These are phyloP conservation scores for Noctua pronuba DNA, from an alignment of 2,888 invertebrate species.

Conservation along the genomic window DNA sequence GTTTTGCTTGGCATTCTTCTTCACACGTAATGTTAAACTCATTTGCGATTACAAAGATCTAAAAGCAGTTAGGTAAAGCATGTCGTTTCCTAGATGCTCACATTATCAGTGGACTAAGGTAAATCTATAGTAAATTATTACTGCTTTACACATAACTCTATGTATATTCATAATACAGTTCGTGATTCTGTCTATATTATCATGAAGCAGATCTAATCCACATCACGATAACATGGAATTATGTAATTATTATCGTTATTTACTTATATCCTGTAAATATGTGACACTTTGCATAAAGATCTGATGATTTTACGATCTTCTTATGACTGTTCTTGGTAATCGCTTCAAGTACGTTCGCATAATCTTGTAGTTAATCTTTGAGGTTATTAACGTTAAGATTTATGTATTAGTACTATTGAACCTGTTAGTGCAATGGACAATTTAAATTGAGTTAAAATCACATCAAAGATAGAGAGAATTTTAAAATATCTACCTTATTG, in stretches of 20 bases:
- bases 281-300: constrained; percentile 24
- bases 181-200: constrained; percentile 65
- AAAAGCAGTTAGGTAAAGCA: constrained; percentile 15
- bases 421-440: background rate
- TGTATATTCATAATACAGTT: constrained; percentile 58
- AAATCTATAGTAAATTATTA: constrained; percentile 44
- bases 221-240: constrained; percentile 57
- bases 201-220: constrained; percentile 52
- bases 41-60: constrained; percentile 40
- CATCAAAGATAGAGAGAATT: background rate
- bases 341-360: background rate
- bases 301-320: constrained; percentile 23
- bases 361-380: background rate
- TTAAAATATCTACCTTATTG: background rate
- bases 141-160: constrained; percentile 40
- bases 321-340: constrained; percentile 4
- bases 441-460: background rate
- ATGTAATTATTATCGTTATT: constrained; percentile 54
- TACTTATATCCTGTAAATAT: constrained; percentile 37
- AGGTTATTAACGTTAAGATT: background rate
- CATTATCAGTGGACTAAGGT: constrained; percentile 43
- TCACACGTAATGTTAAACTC: constrained; percentile 22
- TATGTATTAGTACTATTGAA: background rate
- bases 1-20: constrained; percentile 32
- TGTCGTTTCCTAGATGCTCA: constrained; percentile 34